Percentiles rank a stretch among this genome's conserved stretches.
phyloP scores from a whole-genome alignment of 2,888 invertebrate species.

The Melipona beecheii region DNA sequence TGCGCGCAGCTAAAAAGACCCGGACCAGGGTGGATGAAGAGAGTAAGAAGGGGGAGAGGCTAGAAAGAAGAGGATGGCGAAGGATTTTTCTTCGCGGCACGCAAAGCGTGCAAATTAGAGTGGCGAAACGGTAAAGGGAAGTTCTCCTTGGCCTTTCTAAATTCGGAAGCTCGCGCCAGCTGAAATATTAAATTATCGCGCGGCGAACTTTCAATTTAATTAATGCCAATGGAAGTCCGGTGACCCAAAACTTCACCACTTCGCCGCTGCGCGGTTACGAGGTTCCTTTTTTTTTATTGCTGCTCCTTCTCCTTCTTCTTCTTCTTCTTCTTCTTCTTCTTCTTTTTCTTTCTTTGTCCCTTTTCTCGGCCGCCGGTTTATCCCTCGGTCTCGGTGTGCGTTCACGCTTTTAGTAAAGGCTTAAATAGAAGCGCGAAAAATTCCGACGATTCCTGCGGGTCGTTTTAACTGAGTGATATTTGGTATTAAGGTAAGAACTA shows the following conservation, averaged over 20 bases:
- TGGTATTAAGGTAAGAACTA: too few relatives aligned
- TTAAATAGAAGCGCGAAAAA: slow-evolving; percentile 12
- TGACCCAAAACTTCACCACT: slow-evolving; percentile 40
- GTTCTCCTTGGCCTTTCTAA: slow-evolving; percentile 26
- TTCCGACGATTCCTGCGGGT: background rate
- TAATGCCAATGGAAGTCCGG: slow-evolving; percentile 46
- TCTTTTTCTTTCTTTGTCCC: background rate
- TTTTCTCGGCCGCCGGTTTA: background rate
- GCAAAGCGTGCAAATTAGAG: slow-evolving; percentile 57
- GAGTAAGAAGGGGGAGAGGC: background rate
- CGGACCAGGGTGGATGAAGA: background rate
- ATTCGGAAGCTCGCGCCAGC: slow-evolving; percentile 29
- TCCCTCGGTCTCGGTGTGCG: background rate
- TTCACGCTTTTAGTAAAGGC: slow-evolving; percentile 15
- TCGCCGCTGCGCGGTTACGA: slow-evolving; percentile 5
- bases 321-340: too few relatives aligned
- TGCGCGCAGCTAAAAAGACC: slow-evolving; percentile 17
- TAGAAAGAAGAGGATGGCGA: background rate
- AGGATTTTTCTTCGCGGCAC: slow-evolving; percentile 45
- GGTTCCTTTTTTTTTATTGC: slow-evolving; percentile 11
- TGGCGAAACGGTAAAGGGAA: slow-evolving; percentile 14
- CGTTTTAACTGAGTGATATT: background rate
- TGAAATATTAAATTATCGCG: slow-evolving; percentile 56
- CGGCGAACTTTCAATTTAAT: slow-evolving; percentile 56
- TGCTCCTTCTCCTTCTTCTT: too few relatives aligned